These are phyloP conservation scores for Nyctibius grandis DNA, from an alignment of 2,797 vertebrate genomes.

Conservation along the genomic window DNA sequence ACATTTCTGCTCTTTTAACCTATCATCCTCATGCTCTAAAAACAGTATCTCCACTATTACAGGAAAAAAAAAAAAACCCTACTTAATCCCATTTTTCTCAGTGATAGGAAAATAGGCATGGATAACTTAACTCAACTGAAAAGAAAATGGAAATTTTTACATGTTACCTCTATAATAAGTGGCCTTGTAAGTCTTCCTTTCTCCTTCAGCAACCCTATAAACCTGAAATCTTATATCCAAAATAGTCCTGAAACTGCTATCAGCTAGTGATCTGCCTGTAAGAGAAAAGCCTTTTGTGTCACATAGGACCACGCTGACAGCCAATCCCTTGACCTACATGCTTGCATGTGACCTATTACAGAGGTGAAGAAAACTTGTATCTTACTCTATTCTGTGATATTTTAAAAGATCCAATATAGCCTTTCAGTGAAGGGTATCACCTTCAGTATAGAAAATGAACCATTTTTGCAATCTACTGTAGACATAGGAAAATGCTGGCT, in stretches of 20 bases:
- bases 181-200: neutral
- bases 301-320: neutral
- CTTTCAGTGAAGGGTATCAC: neutral
- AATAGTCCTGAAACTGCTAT: neutral
- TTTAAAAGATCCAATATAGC: neutral
- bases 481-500: neutral
- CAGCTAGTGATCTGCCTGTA: fast-evolving
- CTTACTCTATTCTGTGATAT: neutral
- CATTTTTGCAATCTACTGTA: neutral
- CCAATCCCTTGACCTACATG: neutral
- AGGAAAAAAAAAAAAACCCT: neutral
- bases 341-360: neutral
- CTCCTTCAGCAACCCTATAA: neutral
- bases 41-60: neutral
- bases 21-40: conserved; percentile 4
- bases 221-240: neutral
- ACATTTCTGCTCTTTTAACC: conserved; percentile 39
- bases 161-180: neutral
- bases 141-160: neutral
- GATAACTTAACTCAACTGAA: neutral
- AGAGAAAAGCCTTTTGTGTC: neutral
- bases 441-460: neutral
- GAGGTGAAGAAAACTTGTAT: neutral
- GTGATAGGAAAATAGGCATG: neutral
- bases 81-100: neutral